These are phyloP conservation scores for Podarcis cretensis DNA, from an alignment of 2,113 vertebrate species.

Conservation along the genomic window DNA sequence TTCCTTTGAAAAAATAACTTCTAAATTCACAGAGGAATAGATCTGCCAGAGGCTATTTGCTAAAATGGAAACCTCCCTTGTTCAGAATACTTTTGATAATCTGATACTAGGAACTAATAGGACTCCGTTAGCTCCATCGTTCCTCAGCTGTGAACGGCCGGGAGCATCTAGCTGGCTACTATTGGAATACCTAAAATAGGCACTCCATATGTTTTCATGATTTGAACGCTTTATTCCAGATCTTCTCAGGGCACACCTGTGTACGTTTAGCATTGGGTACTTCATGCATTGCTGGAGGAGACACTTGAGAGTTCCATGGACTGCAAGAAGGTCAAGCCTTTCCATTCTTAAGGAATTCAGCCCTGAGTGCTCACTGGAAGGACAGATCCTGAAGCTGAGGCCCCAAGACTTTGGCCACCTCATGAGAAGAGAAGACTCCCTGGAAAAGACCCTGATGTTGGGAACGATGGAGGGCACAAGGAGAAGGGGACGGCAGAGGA, in stretches of 20 bases:
- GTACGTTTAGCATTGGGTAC: neutral
- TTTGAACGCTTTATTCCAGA: neutral
- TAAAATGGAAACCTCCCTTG: neutral
- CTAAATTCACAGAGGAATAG: neutral
- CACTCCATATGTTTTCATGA: neutral
- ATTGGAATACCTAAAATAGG: neutral
- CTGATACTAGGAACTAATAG: neutral
- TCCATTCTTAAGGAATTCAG: no score
- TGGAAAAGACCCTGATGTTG: no score
- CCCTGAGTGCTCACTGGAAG: no score
- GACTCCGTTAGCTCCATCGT: neutral
- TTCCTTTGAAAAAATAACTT: neutral
- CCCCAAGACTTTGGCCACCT: no score
- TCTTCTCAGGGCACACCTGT: neutral
- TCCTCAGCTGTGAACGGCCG: neutral
- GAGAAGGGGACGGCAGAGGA: no score
- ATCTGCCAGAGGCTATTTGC: neutral
- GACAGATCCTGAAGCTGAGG: no score
- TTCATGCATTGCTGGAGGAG: neutral
- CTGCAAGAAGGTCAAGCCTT: no score
- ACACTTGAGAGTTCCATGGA: no score
- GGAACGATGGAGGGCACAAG: no score
- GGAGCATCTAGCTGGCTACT: neutral
- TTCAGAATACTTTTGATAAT: neutral
- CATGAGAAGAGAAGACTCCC: no score